Conservation (phyloP, 2,888 invertebrate genomes). For the Tuberolachnus salignus region DNA sequence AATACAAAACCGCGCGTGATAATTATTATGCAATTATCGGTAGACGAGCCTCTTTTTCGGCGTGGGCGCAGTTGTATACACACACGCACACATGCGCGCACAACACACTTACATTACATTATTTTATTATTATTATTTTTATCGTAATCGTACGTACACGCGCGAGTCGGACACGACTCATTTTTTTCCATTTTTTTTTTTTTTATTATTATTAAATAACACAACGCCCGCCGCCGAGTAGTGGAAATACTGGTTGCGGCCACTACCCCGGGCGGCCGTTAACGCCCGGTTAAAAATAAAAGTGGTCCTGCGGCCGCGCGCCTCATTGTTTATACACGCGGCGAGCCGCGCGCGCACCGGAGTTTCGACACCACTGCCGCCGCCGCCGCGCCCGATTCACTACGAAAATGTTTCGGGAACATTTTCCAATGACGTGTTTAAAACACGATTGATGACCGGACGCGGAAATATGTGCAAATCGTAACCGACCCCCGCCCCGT, state of each 20-base stretch:
- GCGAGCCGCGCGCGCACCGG: neutral
- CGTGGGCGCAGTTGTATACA: no score
- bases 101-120: no score
- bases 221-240: neutral
- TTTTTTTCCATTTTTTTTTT: neutral
- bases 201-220: neutral
- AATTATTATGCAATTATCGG: no score
- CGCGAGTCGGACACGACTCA: neutral
- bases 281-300: constrained; percentile 52
- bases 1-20: no score
- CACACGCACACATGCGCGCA: no score
- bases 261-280: constrained; percentile 26
- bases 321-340: neutral
- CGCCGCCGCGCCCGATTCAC: neutral
- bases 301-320: constrained; percentile 28
- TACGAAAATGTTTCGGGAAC: no score
- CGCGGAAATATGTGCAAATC: no score
- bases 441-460: no score
- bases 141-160: neutral
- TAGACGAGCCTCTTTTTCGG: neutral
- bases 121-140: no score
- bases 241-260: constrained; percentile 39
- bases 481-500: neutral
- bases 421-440: no score
- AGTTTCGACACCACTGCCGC: neutral